Conservation (phyloP, 2,797 vertebrate genomes). For the Paramormyrops hopkinsi region DNA sequence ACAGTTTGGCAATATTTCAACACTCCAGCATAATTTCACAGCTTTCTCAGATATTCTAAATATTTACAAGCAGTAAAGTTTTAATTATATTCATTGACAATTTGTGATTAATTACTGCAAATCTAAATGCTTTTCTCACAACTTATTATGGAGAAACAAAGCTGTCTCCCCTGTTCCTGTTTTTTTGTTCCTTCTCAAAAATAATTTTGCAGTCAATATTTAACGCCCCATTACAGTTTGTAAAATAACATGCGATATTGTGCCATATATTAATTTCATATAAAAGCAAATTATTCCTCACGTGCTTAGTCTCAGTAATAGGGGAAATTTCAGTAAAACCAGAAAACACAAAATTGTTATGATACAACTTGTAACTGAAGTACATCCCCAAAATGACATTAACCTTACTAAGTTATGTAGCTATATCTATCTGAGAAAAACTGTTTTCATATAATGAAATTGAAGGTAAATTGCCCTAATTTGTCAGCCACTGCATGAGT, state of each 20-base stretch:
- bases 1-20: background rate
- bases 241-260: background rate
- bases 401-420: background rate
- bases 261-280: background rate
- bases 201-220: background rate
- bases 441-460: background rate
- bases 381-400: background rate
- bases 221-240: background rate
- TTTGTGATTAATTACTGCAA: background rate
- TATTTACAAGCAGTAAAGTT: conserved; percentile 3
- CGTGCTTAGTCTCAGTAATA: background rate
- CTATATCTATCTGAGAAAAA: background rate
- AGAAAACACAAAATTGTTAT: background rate
- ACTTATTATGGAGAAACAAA: background rate
- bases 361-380: background rate
- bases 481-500: background rate
- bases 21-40: background rate
- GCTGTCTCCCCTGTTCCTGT: background rate
- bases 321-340: background rate
- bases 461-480: background rate
- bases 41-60: conserved; percentile 1
- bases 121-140: background rate
- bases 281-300: background rate
- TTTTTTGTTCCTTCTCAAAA: background rate
- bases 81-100: background rate